Conservation (phyloP, 2,113 vertebrate species). For the Crotalus viridis region DNA sequence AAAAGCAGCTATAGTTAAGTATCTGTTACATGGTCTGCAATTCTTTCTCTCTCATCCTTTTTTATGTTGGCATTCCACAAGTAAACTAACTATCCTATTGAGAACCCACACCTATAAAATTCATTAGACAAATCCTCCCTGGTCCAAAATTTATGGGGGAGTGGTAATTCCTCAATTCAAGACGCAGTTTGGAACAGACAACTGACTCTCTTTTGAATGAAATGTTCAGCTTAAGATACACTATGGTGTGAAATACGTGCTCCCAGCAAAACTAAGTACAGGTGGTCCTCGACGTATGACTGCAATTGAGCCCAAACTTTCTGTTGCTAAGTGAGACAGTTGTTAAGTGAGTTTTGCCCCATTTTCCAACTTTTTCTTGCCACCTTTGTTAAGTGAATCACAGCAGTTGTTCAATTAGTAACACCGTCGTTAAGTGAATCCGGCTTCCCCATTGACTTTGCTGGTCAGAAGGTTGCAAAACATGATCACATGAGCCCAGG, state of each 20-base stretch:
- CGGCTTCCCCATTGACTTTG: neutral
- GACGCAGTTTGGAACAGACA: neutral
- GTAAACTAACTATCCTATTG: neutral
- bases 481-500: neutral
- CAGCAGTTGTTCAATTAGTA: neutral
- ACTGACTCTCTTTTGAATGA: no score
- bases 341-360: neutral
- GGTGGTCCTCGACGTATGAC: neutral
- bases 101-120: neutral
- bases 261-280: neutral
- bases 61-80: neutral
- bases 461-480: neutral
- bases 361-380: neutral
- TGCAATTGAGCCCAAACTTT: neutral
- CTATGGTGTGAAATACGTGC: neutral
- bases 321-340: neutral
- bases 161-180: neutral
- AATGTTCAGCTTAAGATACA: neutral
- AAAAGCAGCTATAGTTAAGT: neutral
- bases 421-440: neutral
- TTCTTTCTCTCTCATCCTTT: slow-evolving; percentile 2
- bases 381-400: neutral
- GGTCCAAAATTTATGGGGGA: neutral
- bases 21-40: accelerated
- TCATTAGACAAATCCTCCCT: neutral